Percentiles rank a stretch among this genome's conserved stretches.
These are phyloP conservation scores for Drosophila ambigua DNA, from an alignment of 1,140 invertebrate species.

Conservation along the genomic window DNA sequence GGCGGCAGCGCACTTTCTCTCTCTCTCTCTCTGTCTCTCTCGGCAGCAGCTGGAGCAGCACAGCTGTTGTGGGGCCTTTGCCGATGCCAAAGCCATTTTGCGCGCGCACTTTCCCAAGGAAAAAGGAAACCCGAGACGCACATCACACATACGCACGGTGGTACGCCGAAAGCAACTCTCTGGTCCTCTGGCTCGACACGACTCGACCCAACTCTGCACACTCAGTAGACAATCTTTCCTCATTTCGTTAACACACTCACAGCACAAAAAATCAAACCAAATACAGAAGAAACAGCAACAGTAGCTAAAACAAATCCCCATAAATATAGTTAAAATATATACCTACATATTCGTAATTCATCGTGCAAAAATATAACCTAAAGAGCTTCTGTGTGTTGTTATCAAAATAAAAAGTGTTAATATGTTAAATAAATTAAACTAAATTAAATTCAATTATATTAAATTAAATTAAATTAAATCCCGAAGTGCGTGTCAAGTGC, in stretches of 20 bases:
- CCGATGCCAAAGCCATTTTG: slow-evolving; percentile 65
- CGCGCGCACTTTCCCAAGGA: slow-evolving; percentile 72
- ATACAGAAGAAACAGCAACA: slow-evolving; percentile 57
- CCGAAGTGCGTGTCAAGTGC: slow-evolving; percentile 58
- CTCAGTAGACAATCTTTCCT: slow-evolving; percentile 82
- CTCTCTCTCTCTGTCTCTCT: slow-evolving; percentile 33
- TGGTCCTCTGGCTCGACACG: slow-evolving; percentile 40
- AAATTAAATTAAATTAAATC: slow-evolving; percentile 14
- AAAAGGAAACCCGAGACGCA: slow-evolving; percentile 50
- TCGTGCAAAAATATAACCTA: slow-evolving; percentile 3
- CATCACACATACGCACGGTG: slow-evolving; percentile 63
- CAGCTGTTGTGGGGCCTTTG: slow-evolving; percentile 70
- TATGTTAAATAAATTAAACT: slow-evolving; percentile 26
- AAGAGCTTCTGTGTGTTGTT: slow-evolving; percentile 40
- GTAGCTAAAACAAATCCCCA: slow-evolving; percentile 24
- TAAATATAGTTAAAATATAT: slow-evolving; percentile 16
- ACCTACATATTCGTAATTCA: slow-evolving; percentile 1
- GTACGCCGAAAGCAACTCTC: slow-evolving; percentile 53
- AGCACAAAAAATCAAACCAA: slow-evolving; percentile 60
- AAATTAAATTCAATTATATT: slow-evolving; percentile 26
- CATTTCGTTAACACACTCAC: slow-evolving; percentile 80
- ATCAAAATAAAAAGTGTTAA: slow-evolving; percentile 10
- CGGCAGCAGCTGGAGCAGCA: slow-evolving; percentile 58
- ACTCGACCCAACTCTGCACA: slow-evolving; percentile 65
- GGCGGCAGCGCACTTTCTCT: slow-evolving; percentile 31